Evolutionary conservation across 2,113 vertebrate species (phyloP).

Genomic region (Notechis scutatus): DNA sequence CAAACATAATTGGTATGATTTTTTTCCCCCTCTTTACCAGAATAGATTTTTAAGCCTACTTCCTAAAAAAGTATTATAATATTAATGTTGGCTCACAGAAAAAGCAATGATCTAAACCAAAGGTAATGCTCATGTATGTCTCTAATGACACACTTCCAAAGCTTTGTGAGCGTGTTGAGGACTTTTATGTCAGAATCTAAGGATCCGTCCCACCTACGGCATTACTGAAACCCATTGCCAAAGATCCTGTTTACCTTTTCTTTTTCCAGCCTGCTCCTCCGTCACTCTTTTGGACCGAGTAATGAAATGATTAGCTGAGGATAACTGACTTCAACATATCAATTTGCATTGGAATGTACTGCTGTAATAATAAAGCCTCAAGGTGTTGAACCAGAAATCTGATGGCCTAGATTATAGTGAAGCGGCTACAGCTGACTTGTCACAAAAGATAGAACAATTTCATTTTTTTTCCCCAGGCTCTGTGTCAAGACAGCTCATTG

Average conservation of each 20-base stretch:
- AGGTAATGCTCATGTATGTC: neutral
- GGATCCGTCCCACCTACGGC: neutral
- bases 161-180: neutral
- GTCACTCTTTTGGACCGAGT: constrained; percentile 12
- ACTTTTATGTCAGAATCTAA: neutral
- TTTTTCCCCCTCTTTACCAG: neutral
- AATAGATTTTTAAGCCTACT: neutral
- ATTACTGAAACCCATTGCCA: neutral
- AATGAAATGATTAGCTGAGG: constrained; percentile 21
- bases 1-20: neutral
- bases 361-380: neutral
- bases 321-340: neutral
- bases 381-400: neutral
- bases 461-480: neutral
- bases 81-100: neutral
- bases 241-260: neutral
- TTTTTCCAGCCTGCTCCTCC: neutral
- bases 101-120: neutral
- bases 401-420: neutral
- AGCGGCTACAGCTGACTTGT: neutral
- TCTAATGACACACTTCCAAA: neutral
- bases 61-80: neutral
- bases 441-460: neutral
- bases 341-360: neutral
- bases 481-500: neutral